phyloP scores from a whole-genome alignment of 2,113 vertebrate species.

The Thinocorus orbignyianus region DNA sequence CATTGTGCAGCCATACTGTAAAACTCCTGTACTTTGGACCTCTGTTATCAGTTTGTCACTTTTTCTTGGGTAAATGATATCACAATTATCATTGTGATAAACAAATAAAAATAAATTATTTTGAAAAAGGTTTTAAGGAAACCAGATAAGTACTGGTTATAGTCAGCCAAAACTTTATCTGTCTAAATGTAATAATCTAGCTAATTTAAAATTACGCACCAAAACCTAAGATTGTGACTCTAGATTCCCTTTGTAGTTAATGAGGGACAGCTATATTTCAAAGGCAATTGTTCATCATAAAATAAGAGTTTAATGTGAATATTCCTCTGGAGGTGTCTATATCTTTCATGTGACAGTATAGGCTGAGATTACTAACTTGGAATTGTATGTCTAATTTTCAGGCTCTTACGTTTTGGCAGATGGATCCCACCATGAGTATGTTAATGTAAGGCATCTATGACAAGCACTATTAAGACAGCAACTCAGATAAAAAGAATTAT shows the following conservation, averaged over 20 bases:
- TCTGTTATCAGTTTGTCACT: neutral
- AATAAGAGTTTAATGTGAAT: neutral
- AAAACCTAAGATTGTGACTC: neutral
- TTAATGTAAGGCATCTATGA: neutral
- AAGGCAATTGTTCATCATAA: neutral
- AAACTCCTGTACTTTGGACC: neutral
- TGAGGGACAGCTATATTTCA: neutral
- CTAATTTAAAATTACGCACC: neutral
- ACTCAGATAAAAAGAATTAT: neutral
- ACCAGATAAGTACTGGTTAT: neutral
- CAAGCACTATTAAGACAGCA: slow-evolving; percentile 10
- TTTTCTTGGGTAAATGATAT: neutral
- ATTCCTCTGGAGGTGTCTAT: neutral
- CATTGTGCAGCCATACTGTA: neutral
- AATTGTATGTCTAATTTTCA: neutral
- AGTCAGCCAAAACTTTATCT: neutral
- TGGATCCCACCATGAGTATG: neutral
- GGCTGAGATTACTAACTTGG: neutral
- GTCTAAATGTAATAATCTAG: neutral
- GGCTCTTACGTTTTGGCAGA: neutral
- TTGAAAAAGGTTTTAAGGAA: neutral
- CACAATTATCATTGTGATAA: neutral
- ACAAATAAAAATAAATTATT: neutral
- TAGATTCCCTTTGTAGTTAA: neutral
- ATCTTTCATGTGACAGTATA: neutral